A percentile compares a stretch with the other conserved stretches of the same genome.
phyloP scores from a whole-genome alignment of 2,113 vertebrate species.

The Peromyscus polionotus region DNA sequence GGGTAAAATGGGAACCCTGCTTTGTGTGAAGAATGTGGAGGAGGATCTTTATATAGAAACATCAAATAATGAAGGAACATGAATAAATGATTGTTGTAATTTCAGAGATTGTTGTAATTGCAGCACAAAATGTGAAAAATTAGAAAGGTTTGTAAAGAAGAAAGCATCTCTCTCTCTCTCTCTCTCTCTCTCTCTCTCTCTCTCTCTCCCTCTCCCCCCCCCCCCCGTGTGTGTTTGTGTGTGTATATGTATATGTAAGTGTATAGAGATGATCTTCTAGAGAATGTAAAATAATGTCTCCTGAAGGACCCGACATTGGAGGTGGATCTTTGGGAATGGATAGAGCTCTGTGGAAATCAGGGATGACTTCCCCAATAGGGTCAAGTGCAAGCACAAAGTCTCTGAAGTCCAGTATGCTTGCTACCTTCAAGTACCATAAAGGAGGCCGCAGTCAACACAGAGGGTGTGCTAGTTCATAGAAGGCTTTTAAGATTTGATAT shows the following conservation, averaged over 20 bases:
- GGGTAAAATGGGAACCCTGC: background rate
- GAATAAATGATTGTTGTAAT: conserved; percentile 1
- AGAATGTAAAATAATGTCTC: conserved; percentile 49
- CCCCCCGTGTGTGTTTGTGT: background rate
- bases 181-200: background rate
- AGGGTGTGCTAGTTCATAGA: background rate
- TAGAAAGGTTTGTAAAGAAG: conserved; percentile 38
- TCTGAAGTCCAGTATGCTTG: background rate
- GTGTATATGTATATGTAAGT: background rate
- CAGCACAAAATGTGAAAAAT: conserved; percentile 32
- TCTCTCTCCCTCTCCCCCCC: background rate
- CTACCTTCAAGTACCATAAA: background rate
- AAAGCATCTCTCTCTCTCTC: background rate
- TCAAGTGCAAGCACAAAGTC: background rate
- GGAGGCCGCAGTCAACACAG: background rate
- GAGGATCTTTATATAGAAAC: conserved; percentile 16
- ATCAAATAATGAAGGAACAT: background rate
- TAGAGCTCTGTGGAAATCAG: background rate
- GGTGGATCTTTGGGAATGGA: background rate
- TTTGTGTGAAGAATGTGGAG: background rate
- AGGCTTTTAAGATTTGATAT: background rate
- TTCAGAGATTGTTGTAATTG: too few relatives aligned
- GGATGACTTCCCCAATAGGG: background rate
- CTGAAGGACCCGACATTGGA: conserved; percentile 42
- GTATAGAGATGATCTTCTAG: conserved; percentile 22